These are phyloP conservation scores for Vultur gryphus DNA, from an alignment of 2,797 vertebrate genomes.

Conservation along the genomic window DNA sequence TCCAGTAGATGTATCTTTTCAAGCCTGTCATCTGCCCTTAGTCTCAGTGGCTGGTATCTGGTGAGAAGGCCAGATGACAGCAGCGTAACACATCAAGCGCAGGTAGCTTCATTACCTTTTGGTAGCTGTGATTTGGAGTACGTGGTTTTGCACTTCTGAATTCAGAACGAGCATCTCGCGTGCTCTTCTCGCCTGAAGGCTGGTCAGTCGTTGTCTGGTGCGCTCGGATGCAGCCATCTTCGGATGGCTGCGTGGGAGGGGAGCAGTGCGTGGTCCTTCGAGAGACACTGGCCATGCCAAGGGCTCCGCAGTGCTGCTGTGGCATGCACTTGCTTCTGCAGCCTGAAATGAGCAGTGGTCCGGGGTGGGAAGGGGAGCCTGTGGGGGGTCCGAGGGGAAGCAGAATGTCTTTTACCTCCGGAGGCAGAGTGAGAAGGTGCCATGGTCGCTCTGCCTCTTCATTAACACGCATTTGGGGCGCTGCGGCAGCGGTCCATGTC, in stretches of 20 bases:
- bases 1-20: background rate
- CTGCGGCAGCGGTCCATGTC: fast-evolving
- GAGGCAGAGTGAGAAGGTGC: fast-evolving
- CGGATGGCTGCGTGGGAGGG: fast-evolving
- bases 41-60: background rate
- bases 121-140: background rate
- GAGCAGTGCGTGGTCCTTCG: fast-evolving
- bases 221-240: fast-evolving
- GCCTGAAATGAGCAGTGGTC: background rate
- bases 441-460: background rate
- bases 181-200: background rate
- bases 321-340: fast-evolving
- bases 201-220: background rate
- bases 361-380: background rate
- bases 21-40: background rate
- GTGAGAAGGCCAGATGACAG: background rate
- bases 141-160: background rate
- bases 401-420: background rate
- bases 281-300: fast-evolving
- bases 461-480: fast-evolving
- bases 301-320: fast-evolving
- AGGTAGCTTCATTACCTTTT: no score
- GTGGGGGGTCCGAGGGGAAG: background rate
- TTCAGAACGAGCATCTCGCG: fast-evolving
- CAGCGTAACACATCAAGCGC: fast-evolving